Base-by-base conservation (phyloP, 2,113 vertebrate genomes). In the Prolemur simus region DNA sequence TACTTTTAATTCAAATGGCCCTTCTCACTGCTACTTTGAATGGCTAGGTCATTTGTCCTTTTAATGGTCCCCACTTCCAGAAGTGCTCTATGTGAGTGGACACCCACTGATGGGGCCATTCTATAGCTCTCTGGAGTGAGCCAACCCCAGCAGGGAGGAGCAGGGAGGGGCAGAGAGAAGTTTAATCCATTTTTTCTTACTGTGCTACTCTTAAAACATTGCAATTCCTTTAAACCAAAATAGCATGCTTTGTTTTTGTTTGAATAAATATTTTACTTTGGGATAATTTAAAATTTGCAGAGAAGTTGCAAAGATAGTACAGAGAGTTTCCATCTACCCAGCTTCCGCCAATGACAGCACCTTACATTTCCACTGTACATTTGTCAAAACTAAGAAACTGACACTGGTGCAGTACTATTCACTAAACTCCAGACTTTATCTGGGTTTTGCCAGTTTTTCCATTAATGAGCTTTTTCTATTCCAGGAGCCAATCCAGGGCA, bases 181-280 rank as follows among this genome's bases (percentile, higher is more conserved):
- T 68, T 42, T 14, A 27, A 71, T 34, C 29, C 27, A 11, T 25
- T 96, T 94, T 95, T 95, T 89, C 71, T 81, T 52, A 60, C 42
- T 74, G 17, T 34, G 7, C 13, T 34, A 66, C 47, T 58, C 39
- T 89, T 66, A 47, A 39, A 71, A 77, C n/a, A 10, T 64, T 47
- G 5, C 20, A 18, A 42, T 56, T 32, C 87, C 60, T 93, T 73
- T 56, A 76, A 87, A 82, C 68, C 37, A 82, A 91, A 88, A 60
- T 6, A 39, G 11, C 56, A 58, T 74, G 54, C 21, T 60, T 86
- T 25, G 60, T 39, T 23, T 88, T 81, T 29, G 8, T 80, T 84
- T 52, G 39, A 95, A 66, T 83, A 84, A 54, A 93, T 27, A 64
- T 81, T 86, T 89, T 54, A 42, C 68, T 87, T 42, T 89, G 68